Conservation (phyloP, 1,140 invertebrate genomes). For the Aphelinus certus region DNA sequence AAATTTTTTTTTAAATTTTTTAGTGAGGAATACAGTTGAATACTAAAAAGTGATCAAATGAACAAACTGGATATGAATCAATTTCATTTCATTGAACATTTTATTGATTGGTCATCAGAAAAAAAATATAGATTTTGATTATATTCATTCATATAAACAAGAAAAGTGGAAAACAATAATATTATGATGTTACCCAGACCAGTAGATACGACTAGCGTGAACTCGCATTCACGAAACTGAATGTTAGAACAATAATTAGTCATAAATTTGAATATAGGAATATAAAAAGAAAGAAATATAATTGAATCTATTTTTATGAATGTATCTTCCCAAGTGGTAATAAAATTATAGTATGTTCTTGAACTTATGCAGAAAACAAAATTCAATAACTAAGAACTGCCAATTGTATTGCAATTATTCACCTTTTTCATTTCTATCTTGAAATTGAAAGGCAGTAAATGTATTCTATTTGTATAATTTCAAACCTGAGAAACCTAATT, state of each 20-base stretch:
- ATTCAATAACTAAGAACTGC: conserved; percentile 7
- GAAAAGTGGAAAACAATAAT: no score
- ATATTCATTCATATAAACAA: no score
- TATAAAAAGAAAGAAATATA: background rate
- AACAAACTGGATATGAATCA: no score
- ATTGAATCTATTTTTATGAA: conserved; percentile 42
- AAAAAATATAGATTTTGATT: conserved; percentile 85
- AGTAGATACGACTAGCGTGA: conserved; percentile 91
- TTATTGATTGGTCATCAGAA: conserved; percentile 85
- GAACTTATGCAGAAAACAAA: background rate
- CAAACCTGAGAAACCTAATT: no score
- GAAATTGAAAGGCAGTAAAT: background rate
- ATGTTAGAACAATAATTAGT: conserved; percentile 78
- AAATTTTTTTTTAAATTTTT: background rate
- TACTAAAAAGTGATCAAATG: no score
- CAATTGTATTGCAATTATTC: background rate
- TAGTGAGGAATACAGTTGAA: no score
- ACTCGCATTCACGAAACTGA: conserved; percentile 97
- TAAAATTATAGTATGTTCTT: conserved; percentile 23
- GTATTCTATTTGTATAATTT: background rate
- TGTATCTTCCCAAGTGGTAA: conserved; percentile 27
- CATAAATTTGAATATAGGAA: no score
- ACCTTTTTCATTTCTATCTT: background rate
- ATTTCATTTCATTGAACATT: conserved; percentile 71
- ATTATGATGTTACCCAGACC: conserved; percentile 79